phyloP scores from a whole-genome alignment of 2,113 vertebrate genomes.

The Todiramphus saurophagus region DNA sequence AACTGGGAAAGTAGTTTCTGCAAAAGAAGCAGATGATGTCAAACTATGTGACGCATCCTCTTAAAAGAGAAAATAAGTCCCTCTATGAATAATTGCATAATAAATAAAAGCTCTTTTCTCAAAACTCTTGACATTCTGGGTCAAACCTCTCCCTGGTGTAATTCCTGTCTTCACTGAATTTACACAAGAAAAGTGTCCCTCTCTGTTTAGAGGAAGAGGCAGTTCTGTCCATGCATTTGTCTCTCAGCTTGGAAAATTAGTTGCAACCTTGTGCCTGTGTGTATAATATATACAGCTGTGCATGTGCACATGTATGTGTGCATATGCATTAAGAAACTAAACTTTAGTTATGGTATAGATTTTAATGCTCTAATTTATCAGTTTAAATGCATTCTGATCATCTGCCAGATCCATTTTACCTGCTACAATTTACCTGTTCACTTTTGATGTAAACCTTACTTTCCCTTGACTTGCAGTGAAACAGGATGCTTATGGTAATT shows the following conservation, averaged over 20 bases:
- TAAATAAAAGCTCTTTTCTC: conserved; percentile 39
- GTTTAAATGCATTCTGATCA: conserved; percentile 15
- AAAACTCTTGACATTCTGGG: conserved; percentile 35
- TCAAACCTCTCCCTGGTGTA: not conserved
- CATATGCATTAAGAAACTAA: not conserved
- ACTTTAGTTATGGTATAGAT: not conserved
- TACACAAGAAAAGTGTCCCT: not conserved
- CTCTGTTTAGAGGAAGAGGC: not conserved
- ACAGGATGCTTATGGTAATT: conserved; percentile 5
- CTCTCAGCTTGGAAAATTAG: conserved; percentile 17
- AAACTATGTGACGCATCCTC: conserved; percentile 12
- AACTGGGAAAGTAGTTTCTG: not conserved
- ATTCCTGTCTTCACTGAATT: conserved; percentile 17
- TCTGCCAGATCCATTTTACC: not conserved
- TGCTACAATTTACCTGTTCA: not conserved
- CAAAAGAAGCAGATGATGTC: not conserved
- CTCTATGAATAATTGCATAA: conserved; percentile 42
- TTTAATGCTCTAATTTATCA: conserved; percentile 23
- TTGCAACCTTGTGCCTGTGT: not conserved
- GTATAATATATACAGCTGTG: not conserved
- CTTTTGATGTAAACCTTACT: conserved; percentile 21
- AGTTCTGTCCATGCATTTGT: not conserved
- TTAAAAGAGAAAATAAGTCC: conserved; percentile 26
- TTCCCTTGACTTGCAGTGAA: not conserved
- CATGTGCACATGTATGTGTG: not conserved